Percentiles rank a stretch among this genome's conserved stretches.
These are phyloP conservation scores for Glossophaga mutica DNA, from an alignment of 2,797 vertebrate genomes.

Conservation along the genomic window DNA sequence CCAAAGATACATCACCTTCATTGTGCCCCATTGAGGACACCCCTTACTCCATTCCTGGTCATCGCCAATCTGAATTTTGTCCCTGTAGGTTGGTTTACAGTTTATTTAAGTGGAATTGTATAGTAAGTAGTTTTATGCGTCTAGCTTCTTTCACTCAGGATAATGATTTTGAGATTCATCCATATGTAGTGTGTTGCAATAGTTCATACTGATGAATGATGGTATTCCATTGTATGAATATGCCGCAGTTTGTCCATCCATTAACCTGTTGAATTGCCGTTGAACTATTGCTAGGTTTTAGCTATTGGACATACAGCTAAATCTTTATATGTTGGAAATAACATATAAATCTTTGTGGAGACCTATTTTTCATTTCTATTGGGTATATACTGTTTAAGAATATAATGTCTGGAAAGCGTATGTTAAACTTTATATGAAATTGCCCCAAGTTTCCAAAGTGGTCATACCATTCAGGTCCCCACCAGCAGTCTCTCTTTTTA, in stretches of 20 bases:
- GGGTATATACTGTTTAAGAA: not conserved
- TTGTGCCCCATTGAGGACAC: not conserved
- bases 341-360: not conserved
- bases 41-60: not conserved
- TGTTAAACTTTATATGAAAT: not conserved
- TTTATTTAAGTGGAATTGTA: not conserved
- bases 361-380: not conserved
- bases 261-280: not conserved
- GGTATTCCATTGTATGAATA: not conserved
- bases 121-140: not conserved
- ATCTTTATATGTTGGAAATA: not conserved
- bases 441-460: not conserved
- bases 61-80: not conserved
- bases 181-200: too few species aligned
- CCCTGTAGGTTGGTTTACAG: not conserved
- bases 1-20: not conserved
- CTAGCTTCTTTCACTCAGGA: not conserved
- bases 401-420: not conserved
- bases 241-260: not conserved
- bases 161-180: not conserved
- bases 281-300: not conserved
- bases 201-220: not conserved
- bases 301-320: not conserved
- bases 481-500: not conserved
- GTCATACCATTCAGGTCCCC: not conserved